These are phyloP conservation scores for Sesia apiformis DNA, from an alignment of 2,888 invertebrate species.

Conservation along the genomic window DNA sequence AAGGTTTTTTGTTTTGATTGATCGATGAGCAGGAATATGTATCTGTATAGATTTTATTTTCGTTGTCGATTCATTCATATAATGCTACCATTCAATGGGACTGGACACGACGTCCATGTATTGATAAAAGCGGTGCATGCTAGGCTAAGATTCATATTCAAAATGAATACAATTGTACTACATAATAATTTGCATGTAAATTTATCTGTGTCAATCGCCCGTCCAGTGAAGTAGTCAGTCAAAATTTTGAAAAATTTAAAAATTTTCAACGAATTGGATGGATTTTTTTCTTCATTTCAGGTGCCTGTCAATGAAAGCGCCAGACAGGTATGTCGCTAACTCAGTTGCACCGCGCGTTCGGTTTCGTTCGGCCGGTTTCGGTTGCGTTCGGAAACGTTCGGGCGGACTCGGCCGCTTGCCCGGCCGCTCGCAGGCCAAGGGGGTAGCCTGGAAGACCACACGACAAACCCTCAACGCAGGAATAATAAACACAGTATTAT, in stretches of 20 bases:
- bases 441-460: constrained; percentile 72
- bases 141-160: background rate
- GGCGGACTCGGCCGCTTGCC: constrained; percentile 52
- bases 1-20: constrained; percentile 21
- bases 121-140: background rate
- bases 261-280: constrained; percentile 78
- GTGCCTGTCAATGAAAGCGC: constrained; percentile 85
- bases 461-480: constrained; percentile 70
- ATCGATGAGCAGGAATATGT: constrained; percentile 9
- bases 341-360: constrained; percentile 58
- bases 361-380: constrained; percentile 66
- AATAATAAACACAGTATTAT: constrained; percentile 57
- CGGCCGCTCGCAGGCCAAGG: constrained; percentile 51
- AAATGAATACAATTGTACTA: background rate
- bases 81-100: background rate
- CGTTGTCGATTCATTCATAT: background rate
- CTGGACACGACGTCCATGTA: background rate
- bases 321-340: constrained; percentile 79
- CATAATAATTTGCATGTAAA: constrained; percentile 53
- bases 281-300: constrained; percentile 81
- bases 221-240: constrained; percentile 22
- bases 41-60: background rate
- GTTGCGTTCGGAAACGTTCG: constrained; percentile 61
- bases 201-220: constrained; percentile 62
- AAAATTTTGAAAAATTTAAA: constrained; percentile 58